Evolutionary conservation across 2,888 invertebrate species (phyloP).

Genomic region (Octonoba sinensis): DNA sequence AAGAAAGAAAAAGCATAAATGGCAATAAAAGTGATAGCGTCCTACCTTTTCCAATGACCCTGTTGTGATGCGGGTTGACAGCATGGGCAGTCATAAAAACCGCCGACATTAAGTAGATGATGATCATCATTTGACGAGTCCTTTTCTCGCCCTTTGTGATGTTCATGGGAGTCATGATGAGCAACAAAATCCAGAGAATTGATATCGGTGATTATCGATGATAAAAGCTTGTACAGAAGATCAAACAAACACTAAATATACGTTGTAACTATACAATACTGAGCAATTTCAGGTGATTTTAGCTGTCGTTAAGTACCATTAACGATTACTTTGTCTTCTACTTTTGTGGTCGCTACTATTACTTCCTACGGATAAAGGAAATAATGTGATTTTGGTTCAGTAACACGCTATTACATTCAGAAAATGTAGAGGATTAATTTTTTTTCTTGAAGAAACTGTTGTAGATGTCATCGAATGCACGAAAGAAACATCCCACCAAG

Average conservation of each 20-base stretch:
- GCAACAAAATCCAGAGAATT: background rate
- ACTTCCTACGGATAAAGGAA: too few relatives aligned
- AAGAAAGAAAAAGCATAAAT: background rate
- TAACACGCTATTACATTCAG: too few relatives aligned
- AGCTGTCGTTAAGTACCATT: conserved; percentile 8
- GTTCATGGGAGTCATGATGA: background rate
- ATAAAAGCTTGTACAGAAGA: background rate
- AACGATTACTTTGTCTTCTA: too few relatives aligned
- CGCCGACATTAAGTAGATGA: background rate
- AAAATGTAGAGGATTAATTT: too few relatives aligned
- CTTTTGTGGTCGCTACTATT: too few relatives aligned
- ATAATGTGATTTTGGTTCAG: too few relatives aligned
- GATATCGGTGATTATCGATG: conserved; percentile 1
- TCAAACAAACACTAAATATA: conserved; percentile 1
- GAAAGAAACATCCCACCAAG: too few relatives aligned
- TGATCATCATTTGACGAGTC: conserved; percentile 13
- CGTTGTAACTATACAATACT: conserved; percentile 24
- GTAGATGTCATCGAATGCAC: too few relatives aligned
- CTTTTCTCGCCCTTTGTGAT: background rate
- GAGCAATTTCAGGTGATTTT: conserved; percentile 50
- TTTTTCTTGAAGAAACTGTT: too few relatives aligned
- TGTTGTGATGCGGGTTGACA: conserved; percentile 47
- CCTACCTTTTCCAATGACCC: conserved; percentile 57
- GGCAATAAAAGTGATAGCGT: background rate
- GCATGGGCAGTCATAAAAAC: conserved; percentile 3